These are phyloP conservation scores for Strigamia crassipes DNA, from an alignment of 2,888 invertebrate species.

Conservation along the genomic window DNA sequence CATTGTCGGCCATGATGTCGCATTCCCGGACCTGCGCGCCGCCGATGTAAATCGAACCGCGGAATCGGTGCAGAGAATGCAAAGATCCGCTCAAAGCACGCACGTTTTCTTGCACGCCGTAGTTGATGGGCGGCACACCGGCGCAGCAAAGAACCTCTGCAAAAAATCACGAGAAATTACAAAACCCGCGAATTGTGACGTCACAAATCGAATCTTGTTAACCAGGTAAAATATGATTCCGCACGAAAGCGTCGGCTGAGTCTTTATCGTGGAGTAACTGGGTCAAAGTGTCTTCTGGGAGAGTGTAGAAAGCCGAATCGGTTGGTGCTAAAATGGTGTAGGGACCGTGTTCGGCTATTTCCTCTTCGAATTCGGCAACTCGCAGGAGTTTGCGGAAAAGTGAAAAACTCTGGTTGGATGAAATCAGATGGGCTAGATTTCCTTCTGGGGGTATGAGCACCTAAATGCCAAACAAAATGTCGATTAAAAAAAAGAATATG, in stretches of 20 bases:
- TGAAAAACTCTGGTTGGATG: conserved; percentile 54
- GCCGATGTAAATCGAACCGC: background rate
- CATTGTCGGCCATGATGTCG: conserved; percentile 34
- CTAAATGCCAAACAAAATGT: conserved; percentile 52
- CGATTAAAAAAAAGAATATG: no score
- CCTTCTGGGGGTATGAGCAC: conserved; percentile 61
- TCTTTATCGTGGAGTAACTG: conserved; percentile 62
- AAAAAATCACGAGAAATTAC: background rate
- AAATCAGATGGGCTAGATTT: conserved; percentile 63
- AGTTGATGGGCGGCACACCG: background rate
- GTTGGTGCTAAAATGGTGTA: conserved; percentile 67
- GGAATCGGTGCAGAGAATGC: background rate
- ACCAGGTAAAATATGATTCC: conserved; percentile 65
- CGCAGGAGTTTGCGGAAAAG: conserved; percentile 60
- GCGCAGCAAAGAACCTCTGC: conserved; percentile 29
- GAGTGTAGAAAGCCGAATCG: conserved; percentile 64
- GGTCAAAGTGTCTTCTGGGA: conserved; percentile 62
- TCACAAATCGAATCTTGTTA: background rate
- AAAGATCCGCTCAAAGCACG: background rate
- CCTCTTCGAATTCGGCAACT: conserved; percentile 63
- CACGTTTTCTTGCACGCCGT: background rate
- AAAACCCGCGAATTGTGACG: no score
- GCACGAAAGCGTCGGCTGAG: conserved; percentile 62
- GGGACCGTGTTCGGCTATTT: conserved; percentile 61
- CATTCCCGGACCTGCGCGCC: background rate